Base-by-base conservation (phyloP, 2,888 invertebrate genomes). In the Torymus aiolomorphi region DNA sequence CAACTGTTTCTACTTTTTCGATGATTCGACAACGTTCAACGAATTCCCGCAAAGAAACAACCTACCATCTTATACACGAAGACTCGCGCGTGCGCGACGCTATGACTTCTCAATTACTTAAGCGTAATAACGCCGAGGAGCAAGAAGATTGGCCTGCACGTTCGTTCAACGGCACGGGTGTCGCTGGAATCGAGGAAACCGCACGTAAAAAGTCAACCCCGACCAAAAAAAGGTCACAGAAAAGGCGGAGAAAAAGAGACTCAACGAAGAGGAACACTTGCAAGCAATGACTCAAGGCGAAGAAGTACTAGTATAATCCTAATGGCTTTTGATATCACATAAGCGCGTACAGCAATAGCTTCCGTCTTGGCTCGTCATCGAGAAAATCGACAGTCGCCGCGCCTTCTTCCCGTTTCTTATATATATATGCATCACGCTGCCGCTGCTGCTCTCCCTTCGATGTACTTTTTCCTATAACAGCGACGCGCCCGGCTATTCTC, bases 41-140 rank as follows among this genome's bases (percentile, higher is more conserved):
- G 31, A 31, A 31, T 31, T 31, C 8, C 31, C 31, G 8, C 31
- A 31, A 31, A 8, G 31, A 31, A 31, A 31, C 8, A 31, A 31
- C 2, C 31, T 3, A 31, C 31, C 31, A 31, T 31, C 31, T 31
- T 3, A n/a, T n/a, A 5, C 3, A 31, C 31, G 31, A 31, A 31
- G 31, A 8, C 31, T 8, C 31, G 24, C 24, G 24, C 24, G 31
- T 31, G 18, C 20, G 31, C 69, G n/a, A 57, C 59, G 63, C 20
- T 49, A n/a, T n/a, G 62, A 78, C 73, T 67, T 80, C 75, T 71
- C 66, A 71, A 76, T 80, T 56, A 75, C 49, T 62, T 66, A 18
- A 56, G 66, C 24, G 18, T 63, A 75, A 66, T 71, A 63, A 14
- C 31, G 24, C 8, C 20, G 0, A 49, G 57, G 71, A 79, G 54